Percentiles rank a stretch among this genome's conserved stretches.
phyloP scores from a whole-genome alignment of 2,797 vertebrate genomes.

The Loris lydekkerianus region DNA sequence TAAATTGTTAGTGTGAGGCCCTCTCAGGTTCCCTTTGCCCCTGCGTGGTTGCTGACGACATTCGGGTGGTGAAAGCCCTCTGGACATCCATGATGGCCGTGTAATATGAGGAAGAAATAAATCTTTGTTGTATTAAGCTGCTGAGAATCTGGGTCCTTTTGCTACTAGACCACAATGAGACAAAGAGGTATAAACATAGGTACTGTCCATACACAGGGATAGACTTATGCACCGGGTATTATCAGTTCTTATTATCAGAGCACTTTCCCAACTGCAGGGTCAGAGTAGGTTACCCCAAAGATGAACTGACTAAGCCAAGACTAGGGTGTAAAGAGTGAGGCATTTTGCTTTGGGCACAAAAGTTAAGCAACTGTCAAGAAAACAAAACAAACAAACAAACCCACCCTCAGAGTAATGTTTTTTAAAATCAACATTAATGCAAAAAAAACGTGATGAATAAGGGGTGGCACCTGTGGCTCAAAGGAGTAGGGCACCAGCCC shows the following conservation, averaged over 20 bases:
- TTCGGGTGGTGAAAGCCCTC: neutral
- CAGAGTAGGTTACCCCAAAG: neutral
- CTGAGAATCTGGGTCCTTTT: neutral
- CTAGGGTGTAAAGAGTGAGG: neutral
- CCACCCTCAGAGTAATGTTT: neutral
- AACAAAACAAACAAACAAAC: neutral
- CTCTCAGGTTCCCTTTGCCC: neutral
- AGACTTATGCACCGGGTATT: neutral
- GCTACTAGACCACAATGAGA: neutral
- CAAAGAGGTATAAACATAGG: neutral
- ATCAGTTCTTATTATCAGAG: neutral
- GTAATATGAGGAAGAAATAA: neutral
- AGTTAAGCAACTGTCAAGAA: neutral
- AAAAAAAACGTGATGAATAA: neutral
- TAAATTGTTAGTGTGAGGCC: neutral
- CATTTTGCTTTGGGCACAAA: neutral
- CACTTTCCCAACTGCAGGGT: neutral
- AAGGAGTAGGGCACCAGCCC: too few species aligned
- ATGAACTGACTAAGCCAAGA: too few species aligned
- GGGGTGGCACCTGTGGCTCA: too few species aligned
- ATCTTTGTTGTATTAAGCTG: neutral
- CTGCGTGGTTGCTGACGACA: neutral
- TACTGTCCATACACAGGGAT: neutral
- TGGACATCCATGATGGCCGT: neutral
- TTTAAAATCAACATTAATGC: constrained; percentile 45